These are phyloP conservation scores for Hiodon tergisus DNA, from an alignment of 2,113 vertebrate species.

Conservation along the genomic window DNA sequence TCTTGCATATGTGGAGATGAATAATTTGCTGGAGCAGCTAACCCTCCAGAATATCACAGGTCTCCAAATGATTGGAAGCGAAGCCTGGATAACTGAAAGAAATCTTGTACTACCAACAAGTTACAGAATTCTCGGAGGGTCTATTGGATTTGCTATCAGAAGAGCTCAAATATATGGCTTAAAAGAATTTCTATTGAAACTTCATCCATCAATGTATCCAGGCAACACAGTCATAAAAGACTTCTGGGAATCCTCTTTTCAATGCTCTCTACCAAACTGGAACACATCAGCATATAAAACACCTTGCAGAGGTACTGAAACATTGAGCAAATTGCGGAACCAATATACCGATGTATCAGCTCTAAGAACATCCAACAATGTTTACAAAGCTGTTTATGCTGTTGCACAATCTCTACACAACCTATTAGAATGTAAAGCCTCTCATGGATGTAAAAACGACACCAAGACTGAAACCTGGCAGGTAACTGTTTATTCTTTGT, in stretches of 20 bases:
- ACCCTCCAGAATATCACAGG: slow-evolving; percentile 56
- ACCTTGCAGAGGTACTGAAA: too few species aligned
- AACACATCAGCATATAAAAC: neutral
- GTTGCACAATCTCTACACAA: too few species aligned
- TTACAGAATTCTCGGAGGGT: slow-evolving; percentile 49
- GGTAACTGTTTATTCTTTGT: neutral
- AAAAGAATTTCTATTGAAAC: slow-evolving; percentile 52
- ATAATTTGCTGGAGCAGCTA: slow-evolving; percentile 52
- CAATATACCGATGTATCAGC: slow-evolving; percentile 7
- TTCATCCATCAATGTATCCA: slow-evolving; percentile 32
- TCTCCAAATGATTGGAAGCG: slow-evolving; percentile 58
- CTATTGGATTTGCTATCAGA: slow-evolving; percentile 57
- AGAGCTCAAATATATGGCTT: slow-evolving; percentile 53
- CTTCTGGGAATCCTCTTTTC: slow-evolving; percentile 2
- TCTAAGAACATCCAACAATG: neutral
- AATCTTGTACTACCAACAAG: slow-evolving; percentile 55
- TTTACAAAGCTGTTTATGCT: too few species aligned
- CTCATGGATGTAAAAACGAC: too few species aligned
- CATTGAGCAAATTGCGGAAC: too few species aligned
- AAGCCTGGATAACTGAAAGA: slow-evolving; percentile 61
- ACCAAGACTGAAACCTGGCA: slow-evolving; percentile 5
- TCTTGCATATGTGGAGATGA: slow-evolving; percentile 58
- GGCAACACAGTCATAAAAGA: too few species aligned
- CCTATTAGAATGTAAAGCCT: too few species aligned
- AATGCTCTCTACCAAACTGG: neutral